Conservation (phyloP, 2,888 invertebrate species). For the Scaptomyza polygonia region DNA sequence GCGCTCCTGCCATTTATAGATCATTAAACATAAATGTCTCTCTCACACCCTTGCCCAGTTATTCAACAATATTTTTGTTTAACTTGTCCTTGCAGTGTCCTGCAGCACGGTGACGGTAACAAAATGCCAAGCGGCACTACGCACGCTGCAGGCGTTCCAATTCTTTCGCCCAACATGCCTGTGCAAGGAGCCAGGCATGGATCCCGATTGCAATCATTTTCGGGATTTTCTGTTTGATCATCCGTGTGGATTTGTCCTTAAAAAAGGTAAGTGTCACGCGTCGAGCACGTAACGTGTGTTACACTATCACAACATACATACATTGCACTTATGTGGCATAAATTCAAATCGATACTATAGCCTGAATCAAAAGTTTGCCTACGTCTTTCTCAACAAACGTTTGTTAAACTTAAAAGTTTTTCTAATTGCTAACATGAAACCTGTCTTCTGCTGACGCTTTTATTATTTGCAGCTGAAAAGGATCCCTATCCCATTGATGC, state of each 20-base stretch:
- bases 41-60: background rate
- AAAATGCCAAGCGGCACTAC: constrained; percentile 95
- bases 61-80: constrained; percentile 10
- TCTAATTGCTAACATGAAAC: constrained; percentile 2
- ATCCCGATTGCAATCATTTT: constrained; percentile 96
- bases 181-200: constrained; percentile 94
- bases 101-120: constrained; percentile 96
- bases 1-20: constrained; percentile 75
- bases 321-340: constrained; percentile 1
- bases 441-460: background rate
- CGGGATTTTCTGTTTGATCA: constrained; percentile 96
- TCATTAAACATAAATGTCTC: constrained; percentile 62
- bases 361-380: background rate
- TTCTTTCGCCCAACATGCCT: constrained; percentile 97
- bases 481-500: constrained; percentile 95
- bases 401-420: background rate
- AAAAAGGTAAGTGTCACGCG: constrained; percentile 88
- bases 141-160: constrained; percentile 94
- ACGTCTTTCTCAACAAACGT: background rate
- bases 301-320: background rate
- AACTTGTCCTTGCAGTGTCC: constrained; percentile 89
- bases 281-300: background rate
- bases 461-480: constrained; percentile 86
- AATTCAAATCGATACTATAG: background rate
- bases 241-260: constrained; percentile 95